phyloP scores from a whole-genome alignment of 2,888 invertebrate species.

The Uropetala carovei region DNA sequence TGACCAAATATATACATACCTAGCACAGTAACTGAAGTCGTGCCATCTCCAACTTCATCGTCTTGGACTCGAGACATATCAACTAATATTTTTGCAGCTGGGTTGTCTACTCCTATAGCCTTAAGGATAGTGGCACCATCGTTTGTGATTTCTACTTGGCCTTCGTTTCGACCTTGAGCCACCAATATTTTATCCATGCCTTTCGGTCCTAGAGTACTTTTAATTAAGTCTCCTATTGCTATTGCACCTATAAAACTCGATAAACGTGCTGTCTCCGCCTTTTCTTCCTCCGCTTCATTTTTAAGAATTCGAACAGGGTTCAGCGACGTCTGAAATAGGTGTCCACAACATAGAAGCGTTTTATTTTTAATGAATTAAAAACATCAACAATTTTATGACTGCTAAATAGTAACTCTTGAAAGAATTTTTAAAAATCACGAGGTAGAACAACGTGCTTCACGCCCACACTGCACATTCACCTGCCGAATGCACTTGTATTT shows the following conservation, averaged over 20 bases:
- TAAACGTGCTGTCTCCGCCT: conserved; percentile 96
- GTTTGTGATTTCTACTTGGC: conserved; percentile 96
- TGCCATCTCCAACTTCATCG: conserved; percentile 99
- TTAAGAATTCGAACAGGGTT: conserved; percentile 97
- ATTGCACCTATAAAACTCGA: conserved; percentile 99
- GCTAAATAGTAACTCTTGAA: no score
- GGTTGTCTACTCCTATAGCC: conserved; percentile 97
- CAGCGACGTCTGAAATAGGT: conserved; percentile 83
- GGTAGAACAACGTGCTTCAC: no score
- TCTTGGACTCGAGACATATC: conserved; percentile 99
- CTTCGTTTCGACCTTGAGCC: conserved; percentile 86
- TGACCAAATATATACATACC: conserved; percentile 75
- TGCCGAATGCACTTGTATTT: no score
- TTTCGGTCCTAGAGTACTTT: conserved; percentile 98
- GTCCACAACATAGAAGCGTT: not conserved
- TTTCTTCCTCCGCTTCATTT: conserved; percentile 98
- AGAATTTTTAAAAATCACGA: no score
- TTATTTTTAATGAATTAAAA: not conserved
- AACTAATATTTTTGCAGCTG: conserved; percentile 99
- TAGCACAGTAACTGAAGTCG: conserved; percentile 98
- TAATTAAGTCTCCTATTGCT: conserved; percentile 98
- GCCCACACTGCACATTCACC: no score
- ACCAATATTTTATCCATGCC: conserved; percentile 98
- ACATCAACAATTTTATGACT: not conserved
- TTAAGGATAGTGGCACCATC: conserved; percentile 99